These are phyloP conservation scores for Diachrysia chrysitis DNA, from an alignment of 2,888 invertebrate species.

Conservation along the genomic window DNA sequence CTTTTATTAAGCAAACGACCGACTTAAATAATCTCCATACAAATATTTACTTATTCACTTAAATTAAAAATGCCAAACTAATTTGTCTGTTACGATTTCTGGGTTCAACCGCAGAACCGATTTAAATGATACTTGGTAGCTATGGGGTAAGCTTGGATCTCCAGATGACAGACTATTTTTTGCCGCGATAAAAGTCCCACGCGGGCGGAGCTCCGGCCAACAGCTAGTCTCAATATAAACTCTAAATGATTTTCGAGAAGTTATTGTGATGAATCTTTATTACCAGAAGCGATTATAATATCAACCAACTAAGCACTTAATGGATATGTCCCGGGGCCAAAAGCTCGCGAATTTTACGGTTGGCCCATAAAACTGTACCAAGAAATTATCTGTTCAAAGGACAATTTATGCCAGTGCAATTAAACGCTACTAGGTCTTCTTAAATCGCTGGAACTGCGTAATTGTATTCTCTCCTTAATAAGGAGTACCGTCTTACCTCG, in stretches of 20 bases:
- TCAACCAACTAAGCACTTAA: constrained; percentile 53
- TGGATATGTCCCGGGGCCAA: constrained; percentile 59
- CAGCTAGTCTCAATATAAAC: no score
- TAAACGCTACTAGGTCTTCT: constrained; percentile 81
- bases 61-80: no score
- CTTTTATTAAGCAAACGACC: neutral
- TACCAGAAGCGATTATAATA: constrained; percentile 51
- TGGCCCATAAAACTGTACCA: constrained; percentile 71
- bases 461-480: constrained; percentile 82
- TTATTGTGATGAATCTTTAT: constrained; percentile 41
- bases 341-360: constrained; percentile 73
- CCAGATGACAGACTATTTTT: no score
- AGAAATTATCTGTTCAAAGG: constrained; percentile 80
- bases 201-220: no score
- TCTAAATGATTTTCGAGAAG: neutral
- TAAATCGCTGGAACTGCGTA: constrained; percentile 82
- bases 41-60: no score
- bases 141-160: no score
- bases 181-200: no score
- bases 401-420: constrained; percentile 82
- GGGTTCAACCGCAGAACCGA: no score
- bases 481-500: constrained; percentile 79
- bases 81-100: no score
- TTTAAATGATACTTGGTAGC: no score
- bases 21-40: no score